Conservation (phyloP, 2,113 vertebrate genomes). For the Suricata suricatta region DNA sequence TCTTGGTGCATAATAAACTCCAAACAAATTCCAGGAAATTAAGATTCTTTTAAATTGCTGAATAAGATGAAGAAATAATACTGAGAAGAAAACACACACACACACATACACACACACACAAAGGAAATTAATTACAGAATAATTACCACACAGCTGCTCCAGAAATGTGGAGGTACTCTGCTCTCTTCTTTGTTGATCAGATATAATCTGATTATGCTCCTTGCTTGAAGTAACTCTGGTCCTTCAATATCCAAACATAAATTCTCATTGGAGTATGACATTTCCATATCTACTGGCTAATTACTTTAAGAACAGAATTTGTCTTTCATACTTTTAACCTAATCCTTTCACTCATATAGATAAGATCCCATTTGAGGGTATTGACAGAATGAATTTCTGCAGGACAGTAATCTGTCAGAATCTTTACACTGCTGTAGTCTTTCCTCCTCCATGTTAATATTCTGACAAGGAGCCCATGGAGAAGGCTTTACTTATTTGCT, state of each 20-base stretch:
- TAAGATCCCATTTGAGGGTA: not conserved
- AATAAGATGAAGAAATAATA: slow-evolving; percentile 30
- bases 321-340: not conserved
- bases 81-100: not conserved
- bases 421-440: not conserved
- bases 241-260: slow-evolving; percentile 29
- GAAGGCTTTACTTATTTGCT: not conserved
- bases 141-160: slow-evolving; percentile 18
- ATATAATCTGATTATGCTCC: slow-evolving; percentile 45
- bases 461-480: not conserved
- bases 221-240: slow-evolving; percentile 33
- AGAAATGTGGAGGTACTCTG: slow-evolving; percentile 36
- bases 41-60: slow-evolving; percentile 6
- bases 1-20: not conserved
- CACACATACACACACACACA: not conserved
- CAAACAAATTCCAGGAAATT: slow-evolving; percentile 41
- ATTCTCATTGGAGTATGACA: slow-evolving; percentile 44
- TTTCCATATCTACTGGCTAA: slow-evolving; percentile 28
- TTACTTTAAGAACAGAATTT: slow-evolving; percentile 28
- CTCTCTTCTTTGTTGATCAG: not conserved
- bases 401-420: not conserved
- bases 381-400: not conserved
- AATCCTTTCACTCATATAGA: slow-evolving; percentile 4
- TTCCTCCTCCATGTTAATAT: not conserved
- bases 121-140: not conserved